Percentiles rank a stretch among this genome's conserved stretches.
Evolutionary conservation across 2,113 vertebrate genomes (phyloP).

Genomic region (Eurystomus gularis): DNA sequence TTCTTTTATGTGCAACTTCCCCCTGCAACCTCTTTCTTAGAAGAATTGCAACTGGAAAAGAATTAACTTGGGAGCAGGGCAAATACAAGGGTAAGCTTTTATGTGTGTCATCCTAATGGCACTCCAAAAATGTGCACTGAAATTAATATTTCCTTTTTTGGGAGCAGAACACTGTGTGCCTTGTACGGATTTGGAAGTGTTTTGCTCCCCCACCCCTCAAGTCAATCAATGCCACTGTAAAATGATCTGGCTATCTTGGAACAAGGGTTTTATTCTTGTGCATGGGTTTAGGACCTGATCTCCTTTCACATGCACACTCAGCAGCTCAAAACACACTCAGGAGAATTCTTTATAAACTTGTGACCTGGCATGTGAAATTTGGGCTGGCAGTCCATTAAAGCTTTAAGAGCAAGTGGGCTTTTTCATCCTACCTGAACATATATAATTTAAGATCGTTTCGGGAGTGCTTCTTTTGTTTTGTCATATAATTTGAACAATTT

Average conservation of each 20-base stretch:
- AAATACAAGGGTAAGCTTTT: not conserved
- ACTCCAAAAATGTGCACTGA: constrained; percentile 34
- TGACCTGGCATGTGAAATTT: not conserved
- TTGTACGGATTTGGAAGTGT: constrained; percentile 1
- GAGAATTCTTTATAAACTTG: constrained; percentile 9
- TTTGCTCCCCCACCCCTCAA: not conserved
- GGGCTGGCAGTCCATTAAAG: not conserved
- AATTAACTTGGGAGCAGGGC: not conserved
- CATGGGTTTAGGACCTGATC: not conserved
- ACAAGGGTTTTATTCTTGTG: not conserved
- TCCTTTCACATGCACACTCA: not conserved
- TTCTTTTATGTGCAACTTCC: not conserved
- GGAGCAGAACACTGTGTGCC: constrained; percentile 23
- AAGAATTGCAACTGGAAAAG: not conserved
- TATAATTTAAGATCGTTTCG: not conserved
- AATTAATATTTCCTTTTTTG: constrained; percentile 55
- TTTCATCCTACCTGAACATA: not conserved
- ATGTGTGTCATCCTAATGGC: constrained; percentile 19
- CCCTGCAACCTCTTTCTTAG: not conserved
- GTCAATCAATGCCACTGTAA: not conserved
- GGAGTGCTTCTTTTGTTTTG: not conserved
- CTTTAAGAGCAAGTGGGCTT: not conserved
- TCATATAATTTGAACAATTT: not conserved
- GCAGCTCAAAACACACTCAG: not conserved
- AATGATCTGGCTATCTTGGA: not conserved